Evolutionary conservation across 2,888 invertebrate genomes (phyloP).

Genomic region (Stictocephala bisonia): DNA sequence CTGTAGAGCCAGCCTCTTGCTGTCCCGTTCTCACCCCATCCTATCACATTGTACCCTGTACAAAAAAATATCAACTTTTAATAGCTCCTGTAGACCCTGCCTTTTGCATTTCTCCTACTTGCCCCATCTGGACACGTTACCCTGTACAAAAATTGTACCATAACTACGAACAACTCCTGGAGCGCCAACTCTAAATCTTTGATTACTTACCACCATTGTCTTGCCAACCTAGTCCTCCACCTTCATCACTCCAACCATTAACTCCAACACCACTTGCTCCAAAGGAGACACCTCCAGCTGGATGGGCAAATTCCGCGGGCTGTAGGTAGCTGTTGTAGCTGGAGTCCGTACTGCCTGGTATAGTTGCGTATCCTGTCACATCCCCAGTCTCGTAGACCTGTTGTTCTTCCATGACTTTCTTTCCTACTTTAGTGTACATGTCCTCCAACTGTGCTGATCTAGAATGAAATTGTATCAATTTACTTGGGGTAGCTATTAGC

Average conservation of each 20-base stretch:
- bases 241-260: neutral
- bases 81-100: no score
- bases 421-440: constrained; percentile 54
- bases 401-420: constrained; percentile 58
- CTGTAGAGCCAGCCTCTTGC: no score
- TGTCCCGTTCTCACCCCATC: no score
- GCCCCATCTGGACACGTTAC: no score
- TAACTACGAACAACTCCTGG: no score
- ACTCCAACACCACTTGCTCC: neutral
- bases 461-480: neutral
- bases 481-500: no score
- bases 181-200: no score
- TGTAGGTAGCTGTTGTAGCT: neutral
- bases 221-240: neutral
- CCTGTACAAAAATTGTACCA: no score
- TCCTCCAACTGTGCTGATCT: constrained; percentile 52
- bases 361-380: constrained; percentile 67
- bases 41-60: no score
- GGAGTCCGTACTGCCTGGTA: neutral
- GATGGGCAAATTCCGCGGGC: neutral
- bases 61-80: no score
- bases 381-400: constrained; percentile 73
- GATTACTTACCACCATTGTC: neutral
- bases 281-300: neutral
- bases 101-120: no score